phyloP scores from a whole-genome alignment of 2,888 invertebrate genomes.

The Mantis religiosa region DNA sequence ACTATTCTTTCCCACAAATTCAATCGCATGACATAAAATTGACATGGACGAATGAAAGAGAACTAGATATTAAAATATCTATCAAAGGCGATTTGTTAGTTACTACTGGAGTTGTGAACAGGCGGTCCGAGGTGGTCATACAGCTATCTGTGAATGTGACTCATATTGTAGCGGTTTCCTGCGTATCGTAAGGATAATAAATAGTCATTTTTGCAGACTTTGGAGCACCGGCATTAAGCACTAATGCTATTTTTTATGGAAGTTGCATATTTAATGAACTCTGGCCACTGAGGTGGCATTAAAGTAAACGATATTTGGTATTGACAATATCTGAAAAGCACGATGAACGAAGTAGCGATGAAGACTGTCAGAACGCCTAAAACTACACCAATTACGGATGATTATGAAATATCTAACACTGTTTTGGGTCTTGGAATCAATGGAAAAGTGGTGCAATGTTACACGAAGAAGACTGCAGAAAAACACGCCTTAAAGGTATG shows the following conservation, averaged over 20 bases:
- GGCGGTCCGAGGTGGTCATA: too few relatives aligned
- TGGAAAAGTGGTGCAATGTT: conserved; percentile 97
- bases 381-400: conserved; percentile 77
- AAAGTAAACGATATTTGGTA: not conserved
- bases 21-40: too few relatives aligned
- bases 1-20: too few relatives aligned
- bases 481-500: conserved; percentile 88
- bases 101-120: too few relatives aligned
- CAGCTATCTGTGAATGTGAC: not conserved
- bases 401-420: conserved; percentile 87
- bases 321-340: not conserved
- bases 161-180: not conserved
- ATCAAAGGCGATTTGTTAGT: too few relatives aligned
- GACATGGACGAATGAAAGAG: too few relatives aligned
- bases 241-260: not conserved
- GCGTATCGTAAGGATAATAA: not conserved
- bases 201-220: not conserved
- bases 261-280: not conserved
- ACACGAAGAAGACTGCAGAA: conserved; percentile 65
- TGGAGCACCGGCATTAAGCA: not conserved
- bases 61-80: too few relatives aligned
- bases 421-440: conserved; percentile 96
- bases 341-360: conserved; percentile 24
- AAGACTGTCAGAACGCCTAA: conserved; percentile 52
- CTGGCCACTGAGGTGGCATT: not conserved